A percentile compares a stretch with the other conserved stretches of the same genome.
phyloP scores from a whole-genome alignment of 2,113 vertebrate genomes.

The Microtus oregoni region DNA sequence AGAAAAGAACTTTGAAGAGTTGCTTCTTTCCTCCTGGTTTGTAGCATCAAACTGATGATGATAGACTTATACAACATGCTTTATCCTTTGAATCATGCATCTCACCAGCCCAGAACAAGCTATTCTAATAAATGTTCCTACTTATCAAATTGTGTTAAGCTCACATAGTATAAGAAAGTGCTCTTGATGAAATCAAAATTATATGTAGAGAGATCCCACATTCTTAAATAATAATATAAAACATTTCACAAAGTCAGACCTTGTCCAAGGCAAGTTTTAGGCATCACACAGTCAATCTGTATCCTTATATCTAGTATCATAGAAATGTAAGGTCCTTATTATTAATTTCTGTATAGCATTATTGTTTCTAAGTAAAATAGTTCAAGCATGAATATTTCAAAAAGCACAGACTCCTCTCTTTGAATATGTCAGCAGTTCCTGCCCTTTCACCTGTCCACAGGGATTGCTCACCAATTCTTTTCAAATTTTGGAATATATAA shows the following conservation, averaged over 20 bases:
- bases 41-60: no score
- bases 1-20: neutral
- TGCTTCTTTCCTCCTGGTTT: neutral
- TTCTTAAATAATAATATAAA: neutral
- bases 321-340: neutral
- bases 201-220: neutral
- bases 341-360: neutral
- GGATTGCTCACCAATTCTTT: neutral
- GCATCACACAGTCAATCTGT: neutral
- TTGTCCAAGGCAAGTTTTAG: neutral
- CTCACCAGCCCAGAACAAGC: neutral
- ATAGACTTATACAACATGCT: no score
- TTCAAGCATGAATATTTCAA: neutral
- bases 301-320: neutral
- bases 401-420: neutral
- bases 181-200: neutral
- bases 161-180: neutral
- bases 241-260: neutral
- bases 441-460: neutral
- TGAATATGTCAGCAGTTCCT: neutral
- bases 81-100: neutral
- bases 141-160: neutral
- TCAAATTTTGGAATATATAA: neutral
- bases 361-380: neutral
- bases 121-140: neutral